Conservation (phyloP, 2,113 vertebrate genomes). For the Lepus americanus region DNA sequence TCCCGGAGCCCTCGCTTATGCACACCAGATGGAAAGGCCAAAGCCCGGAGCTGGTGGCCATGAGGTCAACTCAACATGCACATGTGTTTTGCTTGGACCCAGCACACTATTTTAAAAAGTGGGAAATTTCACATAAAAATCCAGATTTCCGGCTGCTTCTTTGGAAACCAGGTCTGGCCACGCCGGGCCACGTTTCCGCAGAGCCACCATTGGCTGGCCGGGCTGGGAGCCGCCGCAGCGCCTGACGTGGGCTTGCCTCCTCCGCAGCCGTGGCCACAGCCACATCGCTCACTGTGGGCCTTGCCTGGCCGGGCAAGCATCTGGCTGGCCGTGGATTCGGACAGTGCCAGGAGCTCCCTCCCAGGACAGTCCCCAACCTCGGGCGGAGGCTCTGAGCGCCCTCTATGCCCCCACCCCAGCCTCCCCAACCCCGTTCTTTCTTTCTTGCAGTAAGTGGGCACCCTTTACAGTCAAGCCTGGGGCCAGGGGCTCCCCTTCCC, state of each 20-base stretch:
- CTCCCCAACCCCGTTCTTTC: neutral
- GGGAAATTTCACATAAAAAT: conserved; percentile 80
- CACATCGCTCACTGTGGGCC: accelerated
- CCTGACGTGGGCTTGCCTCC: neutral
- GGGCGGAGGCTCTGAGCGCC: too few relatives aligned
- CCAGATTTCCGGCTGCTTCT: conserved; percentile 75
- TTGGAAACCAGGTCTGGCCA: conserved; percentile 75
- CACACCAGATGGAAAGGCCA: neutral
- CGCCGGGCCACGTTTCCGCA: neutral
- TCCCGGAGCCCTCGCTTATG: neutral
- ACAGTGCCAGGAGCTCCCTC: neutral
- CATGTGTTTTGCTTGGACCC: conserved; percentile 74
- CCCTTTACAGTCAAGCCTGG: neutral
- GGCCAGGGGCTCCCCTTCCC: neutral
- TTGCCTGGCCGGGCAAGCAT: too few relatives aligned
- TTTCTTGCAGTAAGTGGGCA: neutral
- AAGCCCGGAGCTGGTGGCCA: conserved; percentile 30
- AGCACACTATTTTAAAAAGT: conserved; percentile 62
- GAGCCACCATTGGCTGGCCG: neutral
- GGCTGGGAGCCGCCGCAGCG: neutral
- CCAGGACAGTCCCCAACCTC: neutral
- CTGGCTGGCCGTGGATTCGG: neutral
- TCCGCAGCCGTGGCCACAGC: neutral
- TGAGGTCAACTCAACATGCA: conserved; percentile 66
- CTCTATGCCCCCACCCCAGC: too few relatives aligned